Conservation (phyloP, 2,113 vertebrate species). For the Pleuronectes platessa region DNA sequence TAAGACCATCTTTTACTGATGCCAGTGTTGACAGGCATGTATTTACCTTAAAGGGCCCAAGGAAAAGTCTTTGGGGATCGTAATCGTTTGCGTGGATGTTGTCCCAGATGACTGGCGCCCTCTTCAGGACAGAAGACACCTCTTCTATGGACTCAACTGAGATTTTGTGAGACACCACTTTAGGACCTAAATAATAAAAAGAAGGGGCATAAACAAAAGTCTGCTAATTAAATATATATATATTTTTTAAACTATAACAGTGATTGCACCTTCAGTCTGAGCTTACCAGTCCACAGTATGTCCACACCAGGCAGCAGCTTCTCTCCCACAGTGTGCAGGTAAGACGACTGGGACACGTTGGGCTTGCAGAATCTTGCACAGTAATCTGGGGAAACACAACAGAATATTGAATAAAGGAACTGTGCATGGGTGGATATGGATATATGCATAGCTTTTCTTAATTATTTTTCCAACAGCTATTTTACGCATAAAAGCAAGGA, state of each 20-base stretch:
- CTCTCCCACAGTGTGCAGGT: constrained; percentile 94
- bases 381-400: constrained; percentile 85
- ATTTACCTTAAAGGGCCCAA: constrained; percentile 91
- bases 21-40: neutral
- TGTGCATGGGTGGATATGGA: neutral
- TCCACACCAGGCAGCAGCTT: constrained; percentile 93
- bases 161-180: constrained; percentile 98
- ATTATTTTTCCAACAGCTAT: no score
- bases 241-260: neutral
- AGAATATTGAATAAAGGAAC: neutral
- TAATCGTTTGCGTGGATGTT: constrained; percentile 99
- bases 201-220: neutral
- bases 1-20: neutral
- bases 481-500: no score
- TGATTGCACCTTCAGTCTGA: neutral
- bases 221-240: neutral
- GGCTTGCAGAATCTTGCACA: constrained; percentile 94
- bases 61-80: constrained; percentile 95
- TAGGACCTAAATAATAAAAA: constrained; percentile 86
- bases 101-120: constrained; percentile 98
- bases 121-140: constrained; percentile 92
- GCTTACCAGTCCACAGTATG: constrained; percentile 94
- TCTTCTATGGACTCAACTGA: constrained; percentile 97
- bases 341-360: constrained; percentile 90
- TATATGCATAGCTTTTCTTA: no score